Percentiles rank a stretch among this genome's conserved stretches.
Evolutionary conservation across 2,797 vertebrate genomes (phyloP).

Genomic region (Salarias fasciatus): DNA sequence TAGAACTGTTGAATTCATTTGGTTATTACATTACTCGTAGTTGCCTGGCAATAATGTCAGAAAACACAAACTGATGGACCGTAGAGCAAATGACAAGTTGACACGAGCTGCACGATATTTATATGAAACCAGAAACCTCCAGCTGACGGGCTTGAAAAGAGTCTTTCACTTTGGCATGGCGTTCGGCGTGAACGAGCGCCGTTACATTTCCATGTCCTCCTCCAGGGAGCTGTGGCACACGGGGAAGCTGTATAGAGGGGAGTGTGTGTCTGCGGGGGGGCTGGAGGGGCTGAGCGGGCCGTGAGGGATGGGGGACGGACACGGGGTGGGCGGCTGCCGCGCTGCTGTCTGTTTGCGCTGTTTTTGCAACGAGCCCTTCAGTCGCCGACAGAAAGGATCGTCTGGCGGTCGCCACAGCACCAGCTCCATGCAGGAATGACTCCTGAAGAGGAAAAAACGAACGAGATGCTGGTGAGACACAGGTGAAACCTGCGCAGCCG

Average conservation of each 20-base stretch:
- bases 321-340: constrained; percentile 68
- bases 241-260: constrained; percentile 63
- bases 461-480: too few relatives aligned
- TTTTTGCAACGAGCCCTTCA: constrained; percentile 80
- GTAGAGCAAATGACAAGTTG: constrained; percentile 38
- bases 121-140: constrained; percentile 17
- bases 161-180: constrained; percentile 39
- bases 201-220: constrained; percentile 87
- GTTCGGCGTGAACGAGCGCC: constrained; percentile 8
- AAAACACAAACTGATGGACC: constrained; percentile 23
- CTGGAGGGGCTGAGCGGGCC: constrained; percentile 43
- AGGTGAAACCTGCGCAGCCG: too few relatives aligned
- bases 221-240: constrained; percentile 67
- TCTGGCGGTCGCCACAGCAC: constrained; percentile 85
- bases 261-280: constrained; percentile 50
- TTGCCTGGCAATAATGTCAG: constrained; percentile 6
- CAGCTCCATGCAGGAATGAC: constrained; percentile 87
- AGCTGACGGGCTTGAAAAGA: constrained; percentile 22
- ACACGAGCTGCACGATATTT: constrained; percentile 26
- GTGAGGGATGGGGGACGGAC: constrained; percentile 63
- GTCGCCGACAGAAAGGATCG: constrained; percentile 78
- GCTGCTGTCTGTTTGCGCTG: constrained; percentile 75
- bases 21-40: constrained; percentile 10
- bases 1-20: constrained; percentile 8
- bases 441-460: constrained; percentile 61